These are phyloP conservation scores for Rhagonycha fulva DNA, from an alignment of 2,888 invertebrate genomes.

Conservation along the genomic window DNA sequence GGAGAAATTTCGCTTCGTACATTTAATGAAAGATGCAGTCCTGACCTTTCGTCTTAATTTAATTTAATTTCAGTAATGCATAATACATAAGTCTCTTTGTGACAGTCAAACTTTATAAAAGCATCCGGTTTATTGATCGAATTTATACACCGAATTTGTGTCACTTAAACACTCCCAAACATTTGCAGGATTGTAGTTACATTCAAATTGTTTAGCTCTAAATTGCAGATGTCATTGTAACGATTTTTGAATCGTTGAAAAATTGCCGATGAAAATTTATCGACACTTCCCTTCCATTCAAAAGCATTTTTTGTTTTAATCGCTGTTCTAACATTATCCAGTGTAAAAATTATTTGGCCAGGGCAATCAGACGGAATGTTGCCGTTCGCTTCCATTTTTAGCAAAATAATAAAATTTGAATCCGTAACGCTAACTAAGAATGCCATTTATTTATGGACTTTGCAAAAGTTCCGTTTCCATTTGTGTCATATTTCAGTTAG, in stretches of 20 bases:
- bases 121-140: neutral
- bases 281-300: neutral
- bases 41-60: neutral
- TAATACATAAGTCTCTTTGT: neutral
- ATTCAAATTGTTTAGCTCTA: neutral
- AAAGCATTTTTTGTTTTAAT: neutral
- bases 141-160: neutral
- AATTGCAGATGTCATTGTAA: neutral
- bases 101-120: neutral
- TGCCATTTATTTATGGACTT: neutral
- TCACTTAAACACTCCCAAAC: neutral
- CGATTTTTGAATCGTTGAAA: neutral
- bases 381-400: neutral
- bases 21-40: neutral
- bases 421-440: neutral
- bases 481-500: neutral
- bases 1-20: neutral
- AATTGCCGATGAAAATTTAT: neutral
- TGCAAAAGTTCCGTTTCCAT: neutral
- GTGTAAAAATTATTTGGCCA: no score
- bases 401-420: neutral
- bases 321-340: neutral
- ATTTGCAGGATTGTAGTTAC: neutral
- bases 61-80: neutral
- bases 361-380: neutral